Evolutionary conservation across 1,140 invertebrate genomes (phyloP), one percentile per base, ranked within the genome.

Genomic region (Scylla paramamosain): DNA sequence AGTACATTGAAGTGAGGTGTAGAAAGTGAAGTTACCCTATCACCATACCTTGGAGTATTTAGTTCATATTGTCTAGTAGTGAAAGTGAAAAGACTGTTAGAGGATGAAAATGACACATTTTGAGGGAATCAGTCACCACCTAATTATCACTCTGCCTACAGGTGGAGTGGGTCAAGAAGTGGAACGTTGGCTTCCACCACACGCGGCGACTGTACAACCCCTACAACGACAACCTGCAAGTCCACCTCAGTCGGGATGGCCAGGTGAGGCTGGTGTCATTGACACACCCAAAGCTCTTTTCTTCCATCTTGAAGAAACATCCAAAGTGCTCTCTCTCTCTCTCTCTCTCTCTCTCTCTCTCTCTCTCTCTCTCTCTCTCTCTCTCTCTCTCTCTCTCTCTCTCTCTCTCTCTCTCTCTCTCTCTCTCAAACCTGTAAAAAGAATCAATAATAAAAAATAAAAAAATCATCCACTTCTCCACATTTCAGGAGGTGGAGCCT

Each of bases 121-220:
- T 39, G 39, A 39, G 39, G 39, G 39, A 39, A 39, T 39, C 39
- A 39, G 6, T 39, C 39, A 39, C 39, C 1, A 39, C 1, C 39
- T 6, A 39, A 39, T 1, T 12, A 8, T 59, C 14, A 48, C 46
- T 48, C 14, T 91, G 14, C 28, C 92, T 96, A 1, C 96, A 96
- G 45, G 96, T 97, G 48, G 97, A 97, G 92, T 97, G 97, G 97
- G 96, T 97, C 3, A 97, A 97, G 96, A 96, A 97, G 93, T 97
- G 96, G 10, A 97, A 97, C 94, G 96, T 97, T n/a, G 97, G 97
- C 83, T 97, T 97, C 96, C 97, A 97, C 96, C 97, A 96, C 29
- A 97, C 97, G 8, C 96, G 97, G 25, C 97, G 97, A 95, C 96
- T 97, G 6, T 95, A 97, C 31, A 97, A 97, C 96, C 97, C 97